These are phyloP conservation scores for Acleris holmiana DNA, from an alignment of 2,888 invertebrate species.

Conservation along the genomic window DNA sequence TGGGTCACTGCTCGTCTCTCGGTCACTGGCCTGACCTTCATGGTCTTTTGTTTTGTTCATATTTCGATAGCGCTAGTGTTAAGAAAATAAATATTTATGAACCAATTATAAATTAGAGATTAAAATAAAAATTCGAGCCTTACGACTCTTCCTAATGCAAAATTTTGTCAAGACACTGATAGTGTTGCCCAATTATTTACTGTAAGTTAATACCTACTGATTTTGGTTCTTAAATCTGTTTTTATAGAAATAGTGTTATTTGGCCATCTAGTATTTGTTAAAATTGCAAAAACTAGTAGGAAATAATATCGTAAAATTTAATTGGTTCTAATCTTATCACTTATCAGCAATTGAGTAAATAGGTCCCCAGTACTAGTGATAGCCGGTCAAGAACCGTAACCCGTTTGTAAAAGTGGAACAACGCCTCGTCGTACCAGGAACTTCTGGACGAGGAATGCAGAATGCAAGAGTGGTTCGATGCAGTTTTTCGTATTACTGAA, in stretches of 20 bases:
- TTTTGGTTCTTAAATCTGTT: no score
- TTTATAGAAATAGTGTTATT: no score
- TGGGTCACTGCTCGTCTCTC: conserved; percentile 76
- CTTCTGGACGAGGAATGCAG: conserved; percentile 75
- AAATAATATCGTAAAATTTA: no score
- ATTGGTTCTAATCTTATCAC: background rate
- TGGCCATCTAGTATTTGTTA: no score
- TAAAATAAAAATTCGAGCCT: background rate
- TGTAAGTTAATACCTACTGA: no score
- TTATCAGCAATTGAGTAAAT: conserved; percentile 16
- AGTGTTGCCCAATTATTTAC: background rate
- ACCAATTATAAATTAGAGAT: background rate
- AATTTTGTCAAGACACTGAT: background rate
- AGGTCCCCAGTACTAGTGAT: conserved; percentile 1
- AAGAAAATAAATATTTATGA: background rate
- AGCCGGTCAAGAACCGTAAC: conserved; percentile 22
- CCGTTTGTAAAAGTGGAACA: conserved; percentile 36
- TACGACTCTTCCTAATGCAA: background rate
- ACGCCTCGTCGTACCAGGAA: conserved; percentile 73
- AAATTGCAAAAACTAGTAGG: no score
- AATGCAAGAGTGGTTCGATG: conserved; percentile 60
- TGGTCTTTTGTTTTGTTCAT: conserved; percentile 20
- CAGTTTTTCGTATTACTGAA: conserved; percentile 57
- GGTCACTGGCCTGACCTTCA: conserved; percentile 62
- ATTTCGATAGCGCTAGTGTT: conserved; percentile 3